Evolutionary conservation across 2,888 invertebrate species (phyloP), one percentile per base, ranked within the genome.

Genomic region (Rhodophaea formosa): DNA sequence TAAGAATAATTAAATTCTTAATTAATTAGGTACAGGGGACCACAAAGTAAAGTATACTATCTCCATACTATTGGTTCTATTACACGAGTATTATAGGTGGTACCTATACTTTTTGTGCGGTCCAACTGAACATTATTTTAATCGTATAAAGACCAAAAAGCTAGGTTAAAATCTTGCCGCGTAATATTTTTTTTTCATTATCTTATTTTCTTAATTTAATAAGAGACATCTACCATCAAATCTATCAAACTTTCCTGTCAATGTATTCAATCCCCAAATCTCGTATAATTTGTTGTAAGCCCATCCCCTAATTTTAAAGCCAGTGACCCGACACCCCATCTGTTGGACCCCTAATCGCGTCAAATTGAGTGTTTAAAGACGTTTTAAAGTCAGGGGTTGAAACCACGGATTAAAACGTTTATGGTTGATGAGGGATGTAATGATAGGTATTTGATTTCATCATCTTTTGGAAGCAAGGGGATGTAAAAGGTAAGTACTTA

Each of bases 301-400:
- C 8, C 46, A 39, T 53, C 53, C 59, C 30, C 58, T 49, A 51
- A 58, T 42, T 59, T 59, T 61, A 56, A 61, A 60, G 43, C 56
- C 59, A 47, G 49, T 55, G 53, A 60, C 56, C 58, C 57, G 44
- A 15, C 14, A 7, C 15, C 15, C 49, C 32, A 23, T 42, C 29
- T 49, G 6, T 30, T 7, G 30, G 15, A 35, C 53, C 57, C 56
- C 57, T 52, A 49, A 57, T 51, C 32, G 56, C 57, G 54, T 56
- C 49, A 57, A 61, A 59, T 70, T 63, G 66, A 64, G 63, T 67
- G 73, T 69, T 74, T 69, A 70, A 73, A 72, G 65, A 64, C 51
- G 57, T 60, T 72, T 74, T 70, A 70, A 71, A 72, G 65, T 71
- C 68, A 63, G 70, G 62, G 64, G 61, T 49, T 51, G 39, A 35